Conservation (phyloP, 1,140 invertebrate species). For the Danaus plexippus region DNA sequence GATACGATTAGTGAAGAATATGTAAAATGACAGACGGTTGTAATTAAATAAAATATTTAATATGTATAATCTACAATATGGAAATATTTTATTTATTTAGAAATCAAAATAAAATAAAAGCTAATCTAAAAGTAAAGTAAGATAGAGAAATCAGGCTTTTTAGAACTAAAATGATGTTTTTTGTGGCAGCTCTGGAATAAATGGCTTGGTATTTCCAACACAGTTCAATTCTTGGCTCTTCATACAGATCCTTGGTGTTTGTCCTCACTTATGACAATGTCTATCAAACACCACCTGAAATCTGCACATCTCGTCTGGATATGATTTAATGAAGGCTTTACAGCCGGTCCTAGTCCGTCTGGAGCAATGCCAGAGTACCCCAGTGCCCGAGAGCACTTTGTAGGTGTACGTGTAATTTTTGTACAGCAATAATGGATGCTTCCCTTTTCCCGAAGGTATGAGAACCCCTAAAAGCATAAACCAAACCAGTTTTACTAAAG, state of each 20-base stretch:
- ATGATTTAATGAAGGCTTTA: conserved; percentile 42
- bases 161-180: too few species aligned
- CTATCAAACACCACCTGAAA: conserved; percentile 26
- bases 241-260: too few species aligned
- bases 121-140: not conserved
- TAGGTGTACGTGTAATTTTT: conserved; percentile 43
- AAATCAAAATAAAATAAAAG: conserved; percentile 1
- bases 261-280: conserved; percentile 27
- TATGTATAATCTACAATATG: too few species aligned
- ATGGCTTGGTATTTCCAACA: too few species aligned
- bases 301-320: conserved; percentile 19
- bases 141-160: too few species aligned
- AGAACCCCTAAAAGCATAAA: conserved; percentile 29
- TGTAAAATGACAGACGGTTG: too few species aligned
- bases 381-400: conserved; percentile 34
- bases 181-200: too few species aligned
- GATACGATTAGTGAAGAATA: too few species aligned
- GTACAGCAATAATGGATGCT: conserved; percentile 44
- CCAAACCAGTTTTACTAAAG: not conserved
- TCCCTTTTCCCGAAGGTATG: conserved; percentile 52
- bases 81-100: conserved; percentile 4
- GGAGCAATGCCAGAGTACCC: conserved; percentile 51
- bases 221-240: too few species aligned
- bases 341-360: conserved; percentile 45
- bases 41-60: too few species aligned